Evolutionary conservation across 2,888 invertebrate genomes (phyloP).

Genomic region (Diarsia rubi): DNA sequence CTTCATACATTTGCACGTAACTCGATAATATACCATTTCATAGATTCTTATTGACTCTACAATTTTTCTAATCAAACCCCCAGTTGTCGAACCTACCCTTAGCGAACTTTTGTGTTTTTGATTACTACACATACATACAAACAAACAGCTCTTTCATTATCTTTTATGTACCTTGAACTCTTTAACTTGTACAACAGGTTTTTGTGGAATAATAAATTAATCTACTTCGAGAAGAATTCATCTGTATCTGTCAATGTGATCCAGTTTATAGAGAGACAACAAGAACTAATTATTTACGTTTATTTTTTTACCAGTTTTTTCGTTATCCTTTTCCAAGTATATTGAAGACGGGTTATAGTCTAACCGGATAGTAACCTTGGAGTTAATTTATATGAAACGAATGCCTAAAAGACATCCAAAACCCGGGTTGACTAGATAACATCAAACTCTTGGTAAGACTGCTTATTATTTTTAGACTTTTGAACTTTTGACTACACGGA

Average conservation of each 20-base stretch:
- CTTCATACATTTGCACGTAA: background rate
- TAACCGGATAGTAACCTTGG: background rate
- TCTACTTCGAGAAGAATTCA: background rate
- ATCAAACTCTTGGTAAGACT: background rate
- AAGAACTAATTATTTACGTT: background rate
- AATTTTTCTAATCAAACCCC: no score
- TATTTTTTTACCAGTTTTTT: constrained; percentile 1
- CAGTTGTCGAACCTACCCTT: background rate
- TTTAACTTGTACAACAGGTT: background rate
- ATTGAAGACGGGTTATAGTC: background rate
- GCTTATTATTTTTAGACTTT: background rate
- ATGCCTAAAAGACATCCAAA: background rate
- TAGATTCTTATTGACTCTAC: background rate
- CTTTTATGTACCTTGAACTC: background rate
- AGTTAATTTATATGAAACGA: background rate
- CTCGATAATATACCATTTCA: background rate
- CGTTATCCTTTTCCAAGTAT: background rate
- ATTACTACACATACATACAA: background rate
- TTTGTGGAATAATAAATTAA: background rate
- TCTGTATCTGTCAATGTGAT: constrained; percentile 2
- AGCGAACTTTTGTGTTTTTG: no score
- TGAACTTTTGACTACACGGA: background rate
- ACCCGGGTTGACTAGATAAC: background rate
- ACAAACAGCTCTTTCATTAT: background rate
- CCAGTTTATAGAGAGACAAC: background rate